These are phyloP conservation scores for Xylota segnis DNA, from an alignment of 2,888 invertebrate species.

Conservation along the genomic window DNA sequence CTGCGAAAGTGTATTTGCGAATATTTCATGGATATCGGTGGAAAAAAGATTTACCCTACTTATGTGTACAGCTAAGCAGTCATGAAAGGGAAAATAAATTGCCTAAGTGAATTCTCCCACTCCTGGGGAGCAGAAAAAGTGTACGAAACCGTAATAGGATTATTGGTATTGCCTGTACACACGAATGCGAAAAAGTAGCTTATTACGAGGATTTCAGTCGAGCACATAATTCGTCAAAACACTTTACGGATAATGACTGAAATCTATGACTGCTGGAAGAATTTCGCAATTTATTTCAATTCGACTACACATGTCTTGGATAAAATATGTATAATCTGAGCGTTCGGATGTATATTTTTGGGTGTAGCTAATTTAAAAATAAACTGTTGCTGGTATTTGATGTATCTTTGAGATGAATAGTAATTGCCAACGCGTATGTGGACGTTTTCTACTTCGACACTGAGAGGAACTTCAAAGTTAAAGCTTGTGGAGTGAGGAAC, in stretches of 20 bases:
- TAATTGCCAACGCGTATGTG: too few species aligned
- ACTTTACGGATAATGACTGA: slow-evolving; percentile 22
- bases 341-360: neutral
- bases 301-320: neutral
- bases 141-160: slow-evolving; percentile 37
- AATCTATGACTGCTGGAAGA: neutral
- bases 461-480: too few species aligned
- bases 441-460: too few species aligned
- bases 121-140: slow-evolving; percentile 16
- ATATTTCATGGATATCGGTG: slow-evolving; percentile 42
- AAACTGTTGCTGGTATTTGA: neutral
- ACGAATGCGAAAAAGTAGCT: neutral
- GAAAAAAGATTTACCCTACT: slow-evolving; percentile 34
- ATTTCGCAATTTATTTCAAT: neutral
- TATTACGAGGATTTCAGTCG: slow-evolving; percentile 18
- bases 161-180: slow-evolving; percentile 37
- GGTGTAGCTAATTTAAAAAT: neutral
- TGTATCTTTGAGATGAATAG: neutral
- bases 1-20: slow-evolving; percentile 47
- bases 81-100: slow-evolving; percentile 51
- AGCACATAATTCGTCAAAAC: slow-evolving; percentile 26
- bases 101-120: slow-evolving; percentile 48
- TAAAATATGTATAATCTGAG: neutral
- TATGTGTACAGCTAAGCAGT: slow-evolving; percentile 38
- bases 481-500: too few species aligned